phyloP scores from a whole-genome alignment of 2,113 vertebrate species.

The Hiodon tergisus region DNA sequence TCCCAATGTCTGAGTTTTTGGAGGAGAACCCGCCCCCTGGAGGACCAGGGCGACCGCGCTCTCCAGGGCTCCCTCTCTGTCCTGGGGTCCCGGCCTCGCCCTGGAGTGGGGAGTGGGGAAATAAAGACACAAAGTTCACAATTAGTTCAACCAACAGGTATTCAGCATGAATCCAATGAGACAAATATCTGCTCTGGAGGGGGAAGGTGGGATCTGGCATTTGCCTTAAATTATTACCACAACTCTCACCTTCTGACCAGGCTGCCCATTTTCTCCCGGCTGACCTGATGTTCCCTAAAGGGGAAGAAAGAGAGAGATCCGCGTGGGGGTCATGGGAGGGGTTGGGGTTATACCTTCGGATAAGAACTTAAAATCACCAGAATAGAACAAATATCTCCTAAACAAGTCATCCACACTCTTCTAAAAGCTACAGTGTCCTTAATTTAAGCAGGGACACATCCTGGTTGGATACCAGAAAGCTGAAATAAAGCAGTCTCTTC shows the following conservation, averaged over 20 bases:
- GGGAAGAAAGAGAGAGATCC: conserved; percentile 1
- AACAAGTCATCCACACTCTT: too few relatives aligned
- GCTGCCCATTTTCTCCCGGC: conserved; percentile 64
- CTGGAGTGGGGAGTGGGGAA: conserved; percentile 45
- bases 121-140: background rate
- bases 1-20: conserved; percentile 77
- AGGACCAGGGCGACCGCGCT: conserved; percentile 82
- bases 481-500: background rate
- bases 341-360: background rate
- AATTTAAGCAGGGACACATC: too few relatives aligned
- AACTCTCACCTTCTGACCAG: conserved; percentile 78
- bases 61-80: conserved; percentile 72
- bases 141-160: background rate
- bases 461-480: too few relatives aligned
- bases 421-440: too few relatives aligned
- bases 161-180: too few relatives aligned
- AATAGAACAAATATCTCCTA: too few relatives aligned
- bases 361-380: background rate
- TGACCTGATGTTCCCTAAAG: conserved; percentile 73
- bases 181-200: background rate
- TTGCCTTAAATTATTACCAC: background rate
- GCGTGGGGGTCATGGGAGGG: background rate
- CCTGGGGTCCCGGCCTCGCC: conserved; percentile 77
- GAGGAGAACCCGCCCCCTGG: conserved; percentile 68
- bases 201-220: background rate